A percentile compares a stretch with the other conserved stretches of the same genome.
These are phyloP conservation scores for Egretta garzetta DNA, from an alignment of 2,113 vertebrate genomes.

Conservation along the genomic window DNA sequence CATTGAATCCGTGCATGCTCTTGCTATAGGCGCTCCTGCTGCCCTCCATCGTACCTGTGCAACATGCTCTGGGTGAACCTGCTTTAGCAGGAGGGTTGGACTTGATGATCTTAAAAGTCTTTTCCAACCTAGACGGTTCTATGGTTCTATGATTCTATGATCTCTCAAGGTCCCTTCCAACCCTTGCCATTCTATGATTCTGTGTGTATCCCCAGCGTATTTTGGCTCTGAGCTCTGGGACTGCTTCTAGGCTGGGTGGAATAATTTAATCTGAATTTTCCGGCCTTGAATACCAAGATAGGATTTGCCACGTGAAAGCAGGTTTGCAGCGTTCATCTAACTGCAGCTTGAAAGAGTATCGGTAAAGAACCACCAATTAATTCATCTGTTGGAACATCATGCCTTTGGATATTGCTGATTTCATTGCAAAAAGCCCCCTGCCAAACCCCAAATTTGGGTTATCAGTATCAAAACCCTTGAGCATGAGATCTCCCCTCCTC, in stretches of 20 bases:
- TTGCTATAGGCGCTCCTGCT: background rate
- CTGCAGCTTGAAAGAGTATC: background rate
- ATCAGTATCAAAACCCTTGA: background rate
- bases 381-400: background rate
- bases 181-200: no score
- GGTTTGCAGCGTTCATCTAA: background rate
- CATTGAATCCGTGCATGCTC: rapidly evolving
- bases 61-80: no score
- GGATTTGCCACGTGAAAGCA: background rate
- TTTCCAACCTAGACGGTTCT: no score
- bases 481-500: background rate
- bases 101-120: no score
- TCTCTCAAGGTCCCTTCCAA: no score
- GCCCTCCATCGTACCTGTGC: rapidly evolving
- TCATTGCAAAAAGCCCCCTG: background rate
- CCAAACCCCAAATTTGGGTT: background rate
- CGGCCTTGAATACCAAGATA: background rate
- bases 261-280: background rate
- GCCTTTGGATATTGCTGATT: background rate
- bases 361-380: rapidly evolving
- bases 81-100: no score
- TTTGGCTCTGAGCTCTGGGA: background rate
- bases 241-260: background rate
- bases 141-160: no score
- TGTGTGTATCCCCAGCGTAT: background rate